Evolutionary conservation across 2,113 vertebrate species (phyloP).

Genomic region (Strigops habroptila): DNA sequence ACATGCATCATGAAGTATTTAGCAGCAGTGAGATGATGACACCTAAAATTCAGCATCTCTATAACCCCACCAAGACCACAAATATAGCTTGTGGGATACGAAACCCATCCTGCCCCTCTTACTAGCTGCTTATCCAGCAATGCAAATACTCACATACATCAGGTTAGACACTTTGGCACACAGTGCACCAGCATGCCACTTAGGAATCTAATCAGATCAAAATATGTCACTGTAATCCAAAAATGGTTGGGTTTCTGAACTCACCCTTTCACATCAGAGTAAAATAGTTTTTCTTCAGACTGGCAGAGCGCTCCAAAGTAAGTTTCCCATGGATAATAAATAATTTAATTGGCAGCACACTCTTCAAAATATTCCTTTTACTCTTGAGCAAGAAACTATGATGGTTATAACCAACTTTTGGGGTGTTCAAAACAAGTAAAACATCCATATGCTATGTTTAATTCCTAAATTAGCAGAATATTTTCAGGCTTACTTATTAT

Average conservation of each 20-base stretch:
- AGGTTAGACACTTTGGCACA: background rate
- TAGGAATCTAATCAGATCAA: background rate
- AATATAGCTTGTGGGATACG: background rate
- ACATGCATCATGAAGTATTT: background rate
- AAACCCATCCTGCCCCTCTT: background rate
- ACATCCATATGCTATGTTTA: background rate
- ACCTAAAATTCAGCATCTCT: background rate
- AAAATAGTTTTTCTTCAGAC: background rate
- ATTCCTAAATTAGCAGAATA: background rate
- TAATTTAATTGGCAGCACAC: background rate
- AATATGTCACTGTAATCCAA: background rate
- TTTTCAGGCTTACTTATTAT: background rate
- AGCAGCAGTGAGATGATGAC: background rate
- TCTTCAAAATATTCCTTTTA: background rate
- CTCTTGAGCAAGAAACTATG: background rate
- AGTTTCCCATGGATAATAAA: conserved; percentile 37
- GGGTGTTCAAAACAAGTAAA: background rate
- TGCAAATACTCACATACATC: background rate
- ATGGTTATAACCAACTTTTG: background rate
- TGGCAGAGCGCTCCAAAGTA: background rate
- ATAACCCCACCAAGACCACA: background rate
- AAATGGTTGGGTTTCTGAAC: background rate
- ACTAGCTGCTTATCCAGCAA: background rate
- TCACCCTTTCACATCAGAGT: background rate
- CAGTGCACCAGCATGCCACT: background rate